Conservation (phyloP, 2,797 vertebrate genomes). For the Danio kyathit region DNA sequence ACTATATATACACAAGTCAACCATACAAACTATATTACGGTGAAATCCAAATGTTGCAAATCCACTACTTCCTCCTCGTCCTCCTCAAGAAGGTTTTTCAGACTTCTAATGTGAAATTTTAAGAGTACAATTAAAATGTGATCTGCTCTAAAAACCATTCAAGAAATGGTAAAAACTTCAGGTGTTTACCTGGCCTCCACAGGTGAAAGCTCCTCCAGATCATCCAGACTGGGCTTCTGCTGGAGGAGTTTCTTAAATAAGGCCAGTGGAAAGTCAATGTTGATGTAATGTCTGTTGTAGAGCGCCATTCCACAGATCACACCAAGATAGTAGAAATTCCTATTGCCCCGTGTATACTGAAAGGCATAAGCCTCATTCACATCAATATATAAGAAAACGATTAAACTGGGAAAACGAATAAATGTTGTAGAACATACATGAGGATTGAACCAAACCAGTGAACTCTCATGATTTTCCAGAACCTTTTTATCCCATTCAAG, state of each 20-base stretch:
- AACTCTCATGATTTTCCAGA: constrained; percentile 55
- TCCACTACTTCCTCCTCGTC: constrained; percentile 65
- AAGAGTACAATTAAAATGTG: neutral
- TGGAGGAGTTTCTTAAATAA: constrained; percentile 92
- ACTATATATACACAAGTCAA: too few species aligned
- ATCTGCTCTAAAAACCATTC: neutral
- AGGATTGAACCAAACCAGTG: constrained; percentile 71
- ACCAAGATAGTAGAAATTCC: constrained; percentile 63
- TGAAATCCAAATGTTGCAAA: constrained; percentile 67
- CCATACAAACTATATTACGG: constrained; percentile 63
- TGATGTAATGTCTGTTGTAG: neutral
- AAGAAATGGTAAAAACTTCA: neutral
- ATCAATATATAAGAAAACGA: neutral
- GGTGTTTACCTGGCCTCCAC: constrained; percentile 57
- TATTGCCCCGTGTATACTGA: constrained; percentile 32
- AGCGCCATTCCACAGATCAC: constrained; percentile 72
- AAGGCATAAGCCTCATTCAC: neutral
- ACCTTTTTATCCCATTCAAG: constrained; percentile 21
- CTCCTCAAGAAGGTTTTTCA: constrained; percentile 68
- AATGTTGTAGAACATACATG: constrained; percentile 46
- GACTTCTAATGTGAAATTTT: constrained; percentile 57
- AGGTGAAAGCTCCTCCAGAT: constrained; percentile 75
- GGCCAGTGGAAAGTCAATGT: constrained; percentile 85
- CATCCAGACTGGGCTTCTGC: constrained; percentile 62
- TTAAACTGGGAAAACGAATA: neutral